These are phyloP conservation scores for Tipula helvola DNA, from an alignment of 2,888 invertebrate species.

Conservation along the genomic window DNA sequence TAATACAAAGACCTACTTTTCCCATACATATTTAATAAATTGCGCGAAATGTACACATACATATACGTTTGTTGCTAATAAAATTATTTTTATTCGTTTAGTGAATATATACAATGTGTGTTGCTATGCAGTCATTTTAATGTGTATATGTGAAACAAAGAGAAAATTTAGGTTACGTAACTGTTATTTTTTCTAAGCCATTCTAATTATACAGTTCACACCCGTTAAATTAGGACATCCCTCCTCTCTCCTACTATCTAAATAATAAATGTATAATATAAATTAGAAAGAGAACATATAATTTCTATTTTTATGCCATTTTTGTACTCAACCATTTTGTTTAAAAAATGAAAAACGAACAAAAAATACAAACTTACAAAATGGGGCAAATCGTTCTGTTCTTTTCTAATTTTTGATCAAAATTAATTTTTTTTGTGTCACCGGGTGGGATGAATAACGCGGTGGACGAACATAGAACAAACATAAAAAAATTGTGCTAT, in stretches of 20 bases:
- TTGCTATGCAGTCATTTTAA: background rate
- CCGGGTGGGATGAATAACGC: background rate
- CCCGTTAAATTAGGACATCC: constrained; percentile 4
- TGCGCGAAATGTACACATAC: background rate
- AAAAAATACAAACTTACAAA: background rate
- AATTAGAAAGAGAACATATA: background rate
- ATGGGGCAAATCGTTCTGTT: background rate
- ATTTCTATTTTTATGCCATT: background rate
- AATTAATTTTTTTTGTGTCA: background rate
- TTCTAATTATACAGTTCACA: constrained; percentile 4
- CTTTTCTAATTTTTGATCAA: background rate
- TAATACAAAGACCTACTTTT: background rate
- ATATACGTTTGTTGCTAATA: background rate
- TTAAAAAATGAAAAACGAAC: background rate
- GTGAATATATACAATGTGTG: background rate
- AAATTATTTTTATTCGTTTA: background rate
- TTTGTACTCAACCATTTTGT: background rate
- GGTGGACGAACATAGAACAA: background rate
- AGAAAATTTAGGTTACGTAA: background rate
- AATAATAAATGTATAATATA: background rate
- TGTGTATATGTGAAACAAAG: background rate
- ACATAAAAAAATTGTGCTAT: background rate
- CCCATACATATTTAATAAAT: background rate
- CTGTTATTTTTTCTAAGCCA: background rate
- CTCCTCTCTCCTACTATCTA: background rate